A percentile compares a stretch with the other conserved stretches of the same genome.
Evolutionary conservation across 1,140 invertebrate genomes (phyloP).

Genomic region (Sarcophaga bullata): DNA sequence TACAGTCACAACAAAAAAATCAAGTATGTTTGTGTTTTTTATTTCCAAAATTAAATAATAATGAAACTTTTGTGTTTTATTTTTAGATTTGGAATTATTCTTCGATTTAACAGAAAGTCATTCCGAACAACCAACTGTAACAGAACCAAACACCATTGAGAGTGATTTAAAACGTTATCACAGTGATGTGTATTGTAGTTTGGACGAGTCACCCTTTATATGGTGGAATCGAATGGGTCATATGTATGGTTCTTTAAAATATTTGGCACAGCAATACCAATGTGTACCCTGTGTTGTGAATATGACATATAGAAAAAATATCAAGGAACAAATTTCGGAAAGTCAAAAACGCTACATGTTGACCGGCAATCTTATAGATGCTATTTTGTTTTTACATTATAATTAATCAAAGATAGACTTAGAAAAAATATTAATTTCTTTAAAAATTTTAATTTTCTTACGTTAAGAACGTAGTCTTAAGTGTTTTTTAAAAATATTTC

Average conservation of each 20-base stretch:
- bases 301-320: constrained; percentile 57
- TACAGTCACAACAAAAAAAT: constrained; percentile 46
- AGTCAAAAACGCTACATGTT: constrained; percentile 59
- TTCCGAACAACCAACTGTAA: constrained; percentile 48
- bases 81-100: constrained; percentile 58
- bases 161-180: constrained; percentile 60
- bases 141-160: constrained; percentile 55
- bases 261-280: constrained; percentile 56
- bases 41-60: not conserved
- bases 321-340: constrained; percentile 60
- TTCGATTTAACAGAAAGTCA: constrained; percentile 57
- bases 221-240: constrained; percentile 62
- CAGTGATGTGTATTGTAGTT: constrained; percentile 57
- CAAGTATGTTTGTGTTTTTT: constrained; percentile 50
- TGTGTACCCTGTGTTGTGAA: constrained; percentile 62
- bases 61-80: not conserved
- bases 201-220: constrained; percentile 59
- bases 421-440: too few species aligned
- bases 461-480: constrained; percentile 4
- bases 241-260: constrained; percentile 57
- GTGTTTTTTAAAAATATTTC: not conserved
- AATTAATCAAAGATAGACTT: constrained; percentile 13
- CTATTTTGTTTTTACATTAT: constrained; percentile 60
- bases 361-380: constrained; percentile 57
- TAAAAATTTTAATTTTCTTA: not conserved